phyloP scores from a whole-genome alignment of 1,140 invertebrate species.

The Tribolium madens region DNA sequence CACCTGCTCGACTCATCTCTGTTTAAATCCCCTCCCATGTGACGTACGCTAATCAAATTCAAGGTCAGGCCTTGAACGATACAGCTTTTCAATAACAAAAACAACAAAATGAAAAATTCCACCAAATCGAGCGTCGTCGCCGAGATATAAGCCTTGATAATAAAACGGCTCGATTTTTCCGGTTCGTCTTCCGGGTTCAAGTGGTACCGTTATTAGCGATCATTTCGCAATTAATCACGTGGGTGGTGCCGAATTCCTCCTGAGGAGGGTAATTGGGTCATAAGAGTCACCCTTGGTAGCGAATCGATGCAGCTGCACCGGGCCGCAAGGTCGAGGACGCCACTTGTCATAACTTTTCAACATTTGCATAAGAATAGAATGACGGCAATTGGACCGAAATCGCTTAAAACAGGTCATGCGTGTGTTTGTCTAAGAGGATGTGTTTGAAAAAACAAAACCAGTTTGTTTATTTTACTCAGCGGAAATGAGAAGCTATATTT shows the following conservation, averaged over 20 bases:
- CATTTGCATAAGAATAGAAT: slow-evolving; percentile 36
- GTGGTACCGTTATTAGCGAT: slow-evolving; percentile 9
- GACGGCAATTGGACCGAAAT: slow-evolving; percentile 10
- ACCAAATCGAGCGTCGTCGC: not conserved
- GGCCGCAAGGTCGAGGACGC: slow-evolving; percentile 52
- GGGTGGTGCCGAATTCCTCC: not conserved
- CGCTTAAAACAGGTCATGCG: no score
- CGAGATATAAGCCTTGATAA: slow-evolving; percentile 40
- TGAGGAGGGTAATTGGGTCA: slow-evolving; percentile 44
- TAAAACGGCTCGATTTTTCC: slow-evolving; percentile 39
- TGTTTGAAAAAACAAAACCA: not conserved
- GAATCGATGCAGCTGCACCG: slow-evolving; percentile 54
- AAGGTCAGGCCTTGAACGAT: slow-evolving; percentile 41
- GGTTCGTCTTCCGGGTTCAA: slow-evolving; percentile 42
- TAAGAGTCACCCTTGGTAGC: slow-evolving; percentile 47
- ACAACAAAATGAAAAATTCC: not conserved
- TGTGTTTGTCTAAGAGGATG: not conserved
- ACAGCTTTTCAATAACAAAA: slow-evolving; percentile 19
- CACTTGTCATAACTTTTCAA: slow-evolving; percentile 15
- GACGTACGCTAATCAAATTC: slow-evolving; percentile 38
- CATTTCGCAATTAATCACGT: not conserved
- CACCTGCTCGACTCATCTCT: slow-evolving; percentile 48
- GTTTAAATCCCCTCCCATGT: slow-evolving; percentile 22
- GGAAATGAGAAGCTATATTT: not conserved
- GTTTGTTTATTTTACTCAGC: not conserved